A percentile compares a stretch with the other conserved stretches of the same genome.
phyloP scores from a whole-genome alignment of 2,888 invertebrate genomes.

The Phyllotreta cruciferae region DNA sequence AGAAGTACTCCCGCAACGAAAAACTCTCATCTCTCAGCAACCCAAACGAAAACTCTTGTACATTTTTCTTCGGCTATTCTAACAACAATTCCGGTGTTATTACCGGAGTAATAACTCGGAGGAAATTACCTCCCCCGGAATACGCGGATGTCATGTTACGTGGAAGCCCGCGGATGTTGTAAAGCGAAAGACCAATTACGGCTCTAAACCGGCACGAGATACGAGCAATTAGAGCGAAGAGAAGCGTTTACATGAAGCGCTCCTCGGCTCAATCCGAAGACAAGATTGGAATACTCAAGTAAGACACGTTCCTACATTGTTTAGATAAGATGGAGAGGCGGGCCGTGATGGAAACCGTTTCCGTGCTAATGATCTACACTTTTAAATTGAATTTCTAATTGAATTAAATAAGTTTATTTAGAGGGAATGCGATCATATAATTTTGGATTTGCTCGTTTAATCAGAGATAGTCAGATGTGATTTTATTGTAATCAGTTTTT shows the following conservation, averaged over 20 bases:
- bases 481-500: too few species aligned
- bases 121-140: too few species aligned
- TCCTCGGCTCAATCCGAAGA: constrained; percentile 50
- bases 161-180: constrained; percentile 49
- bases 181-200: constrained; percentile 58
- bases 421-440: too few species aligned
- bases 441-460: too few species aligned
- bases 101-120: too few species aligned
- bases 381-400: constrained; percentile 6
- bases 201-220: constrained; percentile 58
- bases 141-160: too few species aligned
- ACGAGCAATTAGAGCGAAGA: constrained; percentile 60
- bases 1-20: constrained; percentile 45
- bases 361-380: constrained; percentile 2
- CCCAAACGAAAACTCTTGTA: too few species aligned
- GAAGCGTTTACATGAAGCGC: constrained; percentile 48
- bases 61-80: constrained; percentile 25
- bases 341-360: constrained; percentile 20
- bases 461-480: too few species aligned
- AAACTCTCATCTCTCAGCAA: too few species aligned
- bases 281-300: constrained; percentile 63
- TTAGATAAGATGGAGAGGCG: constrained; percentile 51
- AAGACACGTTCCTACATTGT: constrained; percentile 58
- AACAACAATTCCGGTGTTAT: too few species aligned
- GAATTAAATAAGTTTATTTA: neutral